Percentiles rank a stretch among this genome's conserved stretches.
These are phyloP conservation scores for Trissonchulus latispiculum DNA, from an alignment of 2,888 invertebrate species.

Conservation along the genomic window DNA sequence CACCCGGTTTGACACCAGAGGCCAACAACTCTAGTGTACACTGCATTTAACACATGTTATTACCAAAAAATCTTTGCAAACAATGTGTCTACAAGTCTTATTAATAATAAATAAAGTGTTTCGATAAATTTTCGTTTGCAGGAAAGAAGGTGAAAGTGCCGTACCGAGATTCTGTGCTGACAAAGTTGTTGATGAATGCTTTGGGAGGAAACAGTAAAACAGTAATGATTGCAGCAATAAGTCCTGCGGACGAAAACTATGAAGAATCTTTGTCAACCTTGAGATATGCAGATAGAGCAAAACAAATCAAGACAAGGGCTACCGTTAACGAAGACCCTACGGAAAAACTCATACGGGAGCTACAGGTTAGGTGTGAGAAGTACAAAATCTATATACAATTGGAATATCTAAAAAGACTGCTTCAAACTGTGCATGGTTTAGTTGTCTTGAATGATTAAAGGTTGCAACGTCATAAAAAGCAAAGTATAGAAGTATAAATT, in stretches of 20 bases:
- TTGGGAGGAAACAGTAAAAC: slow-evolving; percentile 94
- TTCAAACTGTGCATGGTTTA: no score
- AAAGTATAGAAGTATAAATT: no score
- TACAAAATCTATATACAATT: no score
- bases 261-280: slow-evolving; percentile 95
- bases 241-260: slow-evolving; percentile 92
- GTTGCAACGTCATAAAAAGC: no score
- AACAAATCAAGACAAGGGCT: slow-evolving; percentile 93
- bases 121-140: neutral
- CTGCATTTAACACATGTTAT: no score
- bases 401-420: no score
- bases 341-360: slow-evolving; percentile 83
- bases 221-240: slow-evolving; percentile 95
- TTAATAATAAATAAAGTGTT: no score
- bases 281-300: slow-evolving; percentile 69
- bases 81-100: no score
- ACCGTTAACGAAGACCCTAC: slow-evolving; percentile 97
- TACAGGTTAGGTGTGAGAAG: slow-evolving; percentile 64
- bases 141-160: slow-evolving; percentile 43
- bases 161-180: slow-evolving; percentile 48
- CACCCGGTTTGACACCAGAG: no score
- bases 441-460: no score
- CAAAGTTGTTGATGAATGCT: slow-evolving; percentile 55
- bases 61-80: no score
- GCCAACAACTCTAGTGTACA: no score